A percentile compares a stretch with the other conserved stretches of the same genome.
Evolutionary conservation across 2,113 vertebrate species (phyloP).

Genomic region (Sphyrna mokarran): DNA sequence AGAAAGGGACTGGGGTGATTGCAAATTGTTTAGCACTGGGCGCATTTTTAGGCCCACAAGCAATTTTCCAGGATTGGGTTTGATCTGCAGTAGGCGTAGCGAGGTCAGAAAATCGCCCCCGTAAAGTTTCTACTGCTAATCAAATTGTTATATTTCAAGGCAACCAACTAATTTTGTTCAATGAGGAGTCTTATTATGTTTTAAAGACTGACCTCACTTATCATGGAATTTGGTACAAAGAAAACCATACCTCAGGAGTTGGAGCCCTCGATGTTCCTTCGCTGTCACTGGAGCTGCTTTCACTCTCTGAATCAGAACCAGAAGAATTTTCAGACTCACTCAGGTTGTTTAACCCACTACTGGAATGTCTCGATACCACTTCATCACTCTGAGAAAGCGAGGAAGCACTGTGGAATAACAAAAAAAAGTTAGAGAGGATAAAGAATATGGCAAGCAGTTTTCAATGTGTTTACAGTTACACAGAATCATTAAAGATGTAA

Average conservation of each 20-base stretch:
- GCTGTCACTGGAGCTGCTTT: constrained; percentile 65
- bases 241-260: constrained; percentile 48
- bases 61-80: too few relatives aligned
- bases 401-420: constrained; percentile 53
- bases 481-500: background rate
- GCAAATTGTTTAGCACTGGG: too few relatives aligned
- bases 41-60: too few relatives aligned
- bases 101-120: too few relatives aligned
- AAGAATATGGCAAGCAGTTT: background rate
- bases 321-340: constrained; percentile 83
- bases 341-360: constrained; percentile 65
- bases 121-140: background rate
- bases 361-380: constrained; percentile 67
- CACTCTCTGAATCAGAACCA: constrained; percentile 69
- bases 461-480: too few relatives aligned
- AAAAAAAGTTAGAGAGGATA: background rate
- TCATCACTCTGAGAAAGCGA: constrained; percentile 52
- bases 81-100: too few relatives aligned
- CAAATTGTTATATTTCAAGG: background rate
- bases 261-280: constrained; percentile 50
- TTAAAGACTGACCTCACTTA: background rate
- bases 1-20: too few relatives aligned
- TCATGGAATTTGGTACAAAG: background rate
- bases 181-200: background rate
- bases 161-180: background rate